Conservation (phyloP, 2,113 vertebrate species). For the Pluvianellus socialis region DNA sequence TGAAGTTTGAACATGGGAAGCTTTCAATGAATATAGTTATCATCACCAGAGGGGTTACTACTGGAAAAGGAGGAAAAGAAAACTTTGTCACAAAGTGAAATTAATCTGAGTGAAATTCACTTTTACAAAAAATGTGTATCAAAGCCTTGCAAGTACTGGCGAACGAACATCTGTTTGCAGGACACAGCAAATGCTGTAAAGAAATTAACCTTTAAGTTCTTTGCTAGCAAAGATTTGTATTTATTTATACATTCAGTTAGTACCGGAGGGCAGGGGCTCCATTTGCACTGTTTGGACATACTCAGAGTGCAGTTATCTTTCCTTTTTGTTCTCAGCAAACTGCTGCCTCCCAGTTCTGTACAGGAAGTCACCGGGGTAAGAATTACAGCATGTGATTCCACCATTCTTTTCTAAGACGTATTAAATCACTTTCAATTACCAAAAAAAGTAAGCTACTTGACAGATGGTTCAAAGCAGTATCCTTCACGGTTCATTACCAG, state of each 20-base stretch:
- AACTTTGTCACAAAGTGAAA: not conserved
- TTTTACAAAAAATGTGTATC: not conserved
- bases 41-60: not conserved
- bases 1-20: not conserved
- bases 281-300: not conserved
- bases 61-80: not conserved
- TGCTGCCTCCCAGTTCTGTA: not conserved
- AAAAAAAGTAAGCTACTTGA: not conserved
- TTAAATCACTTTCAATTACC: conserved; percentile 19
- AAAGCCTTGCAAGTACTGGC: not conserved
- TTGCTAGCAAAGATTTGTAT: not conserved
- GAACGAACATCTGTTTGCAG: not conserved
- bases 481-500: conserved; percentile 36
- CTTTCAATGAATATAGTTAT: not conserved
- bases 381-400: not conserved
- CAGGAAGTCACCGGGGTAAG: not conserved
- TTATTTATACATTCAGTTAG: not conserved
- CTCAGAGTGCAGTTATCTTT: not conserved
- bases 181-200: not conserved
- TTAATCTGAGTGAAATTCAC: not conserved
- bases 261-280: not conserved
- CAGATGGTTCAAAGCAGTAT: conserved; percentile 39
- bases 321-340: not conserved
- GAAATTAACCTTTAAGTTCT: not conserved
- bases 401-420: not conserved